Evolutionary conservation across 1,140 invertebrate genomes (phyloP).

Genomic region (Brachionus manjavacas): DNA sequence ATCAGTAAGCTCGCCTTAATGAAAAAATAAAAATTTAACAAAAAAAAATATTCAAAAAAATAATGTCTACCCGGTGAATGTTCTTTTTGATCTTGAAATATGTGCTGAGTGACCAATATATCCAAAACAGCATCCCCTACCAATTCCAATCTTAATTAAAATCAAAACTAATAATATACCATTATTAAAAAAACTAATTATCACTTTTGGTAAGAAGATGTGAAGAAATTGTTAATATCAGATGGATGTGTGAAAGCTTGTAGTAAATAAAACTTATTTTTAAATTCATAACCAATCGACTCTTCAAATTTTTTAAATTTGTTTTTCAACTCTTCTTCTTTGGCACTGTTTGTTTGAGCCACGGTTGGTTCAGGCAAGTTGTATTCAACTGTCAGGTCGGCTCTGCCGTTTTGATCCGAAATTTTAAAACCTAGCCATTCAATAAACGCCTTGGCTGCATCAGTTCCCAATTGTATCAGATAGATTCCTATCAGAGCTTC

Average conservation of each 20-base stretch:
- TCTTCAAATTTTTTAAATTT: constrained; percentile 29
- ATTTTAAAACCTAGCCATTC: constrained; percentile 89
- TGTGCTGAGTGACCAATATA: constrained; percentile 28
- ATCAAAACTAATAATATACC: not conserved
- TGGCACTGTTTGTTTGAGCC: not conserved
- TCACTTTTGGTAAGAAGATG: constrained; percentile 41
- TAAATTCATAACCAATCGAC: constrained; percentile 31
- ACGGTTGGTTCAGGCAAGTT: not conserved
- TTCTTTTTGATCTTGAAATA: constrained; percentile 29
- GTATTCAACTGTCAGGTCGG: not conserved
- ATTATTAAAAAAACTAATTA: not conserved
- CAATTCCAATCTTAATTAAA: constrained; percentile 19
- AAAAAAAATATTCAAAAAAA: not conserved
- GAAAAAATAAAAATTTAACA: not conserved
- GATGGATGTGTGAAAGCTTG: constrained; percentile 40
- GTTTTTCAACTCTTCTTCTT: not conserved
- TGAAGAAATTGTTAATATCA: not conserved
- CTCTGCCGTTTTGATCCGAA: constrained; percentile 45
- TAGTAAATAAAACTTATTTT: not conserved
- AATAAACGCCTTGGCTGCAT: constrained; percentile 91
- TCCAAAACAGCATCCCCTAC: constrained; percentile 42
- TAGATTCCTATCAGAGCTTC: constrained; percentile 96
- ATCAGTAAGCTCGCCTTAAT: constrained; percentile 81
- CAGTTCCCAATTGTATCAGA: constrained; percentile 83
- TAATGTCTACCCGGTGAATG: constrained; percentile 67